A percentile compares a stretch with the other conserved stretches of the same genome.
These are phyloP conservation scores for Bradypodion ventrale DNA, from an alignment of 2,797 vertebrate genomes.

Conservation along the genomic window DNA sequence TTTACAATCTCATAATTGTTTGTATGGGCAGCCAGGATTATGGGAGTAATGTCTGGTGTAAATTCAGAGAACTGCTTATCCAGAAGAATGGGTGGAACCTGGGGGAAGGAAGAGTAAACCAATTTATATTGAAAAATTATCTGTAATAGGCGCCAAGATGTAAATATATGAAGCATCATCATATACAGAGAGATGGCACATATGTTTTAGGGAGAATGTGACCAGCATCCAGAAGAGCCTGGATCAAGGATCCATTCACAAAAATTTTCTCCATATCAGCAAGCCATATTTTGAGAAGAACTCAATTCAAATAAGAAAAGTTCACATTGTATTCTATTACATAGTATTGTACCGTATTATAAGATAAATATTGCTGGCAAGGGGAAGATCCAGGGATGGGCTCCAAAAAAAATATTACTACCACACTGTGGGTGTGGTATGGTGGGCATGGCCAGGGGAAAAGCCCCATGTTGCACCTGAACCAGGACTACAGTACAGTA, in stretches of 20 bases:
- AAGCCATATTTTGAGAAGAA: neutral
- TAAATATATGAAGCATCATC: neutral
- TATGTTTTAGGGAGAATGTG: neutral
- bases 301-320: neutral
- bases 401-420: too few relatives aligned
- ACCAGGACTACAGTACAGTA: too few relatives aligned
- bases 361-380: constrained; percentile 5
- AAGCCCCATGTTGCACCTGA: too few relatives aligned
- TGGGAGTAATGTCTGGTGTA: constrained; percentile 96
- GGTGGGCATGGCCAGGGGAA: too few relatives aligned
- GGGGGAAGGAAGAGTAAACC: constrained; percentile 45
- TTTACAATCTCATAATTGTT: constrained; percentile 99
- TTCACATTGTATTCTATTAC: too few relatives aligned
- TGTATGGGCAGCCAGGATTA: constrained; percentile 96
- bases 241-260: neutral
- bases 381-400: too few relatives aligned
- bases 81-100: constrained; percentile 91
- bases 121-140: neutral
- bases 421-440: too few relatives aligned
- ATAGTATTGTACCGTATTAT: neutral
- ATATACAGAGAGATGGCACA: neutral
- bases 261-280: neutral
- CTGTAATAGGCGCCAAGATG: neutral
- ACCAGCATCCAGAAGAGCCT: neutral
- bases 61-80: constrained; percentile 97